Evolutionary conservation across 1,140 invertebrate genomes (phyloP).

Genomic region (Mercenaria mercenaria): DNA sequence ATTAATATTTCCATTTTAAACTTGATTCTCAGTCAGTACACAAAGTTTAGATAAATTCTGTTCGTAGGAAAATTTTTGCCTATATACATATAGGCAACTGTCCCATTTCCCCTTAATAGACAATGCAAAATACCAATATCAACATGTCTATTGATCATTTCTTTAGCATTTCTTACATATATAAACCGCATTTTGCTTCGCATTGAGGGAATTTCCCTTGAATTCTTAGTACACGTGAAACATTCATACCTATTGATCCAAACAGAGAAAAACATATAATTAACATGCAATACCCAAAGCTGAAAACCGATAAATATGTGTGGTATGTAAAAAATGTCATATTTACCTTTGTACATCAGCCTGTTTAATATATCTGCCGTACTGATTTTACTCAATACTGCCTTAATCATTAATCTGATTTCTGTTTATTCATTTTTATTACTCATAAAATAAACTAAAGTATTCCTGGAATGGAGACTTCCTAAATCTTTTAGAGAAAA

Average conservation of each 20-base stretch:
- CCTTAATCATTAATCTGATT: neutral
- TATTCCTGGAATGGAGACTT: neutral
- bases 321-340: neutral
- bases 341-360: neutral
- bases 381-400: neutral
- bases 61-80: no score
- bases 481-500: neutral
- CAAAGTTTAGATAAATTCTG: no score
- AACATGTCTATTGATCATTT: no score
- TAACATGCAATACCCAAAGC: neutral
- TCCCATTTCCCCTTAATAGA: no score
- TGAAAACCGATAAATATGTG: neutral
- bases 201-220: neutral
- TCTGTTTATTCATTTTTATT: slow-evolving; percentile 27
- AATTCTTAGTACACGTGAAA: neutral
- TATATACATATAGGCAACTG: no score
- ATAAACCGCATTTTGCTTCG: no score
- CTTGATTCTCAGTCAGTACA: no score
- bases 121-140: no score
- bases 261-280: neutral
- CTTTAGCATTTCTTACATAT: no score
- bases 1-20: no score
- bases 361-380: neutral
- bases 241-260: neutral
- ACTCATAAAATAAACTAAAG: neutral